Evolutionary conservation across 2,797 vertebrate genomes (phyloP), one percentile per base, ranked within the genome.

Genomic region (Linurgus olivaceus): DNA sequence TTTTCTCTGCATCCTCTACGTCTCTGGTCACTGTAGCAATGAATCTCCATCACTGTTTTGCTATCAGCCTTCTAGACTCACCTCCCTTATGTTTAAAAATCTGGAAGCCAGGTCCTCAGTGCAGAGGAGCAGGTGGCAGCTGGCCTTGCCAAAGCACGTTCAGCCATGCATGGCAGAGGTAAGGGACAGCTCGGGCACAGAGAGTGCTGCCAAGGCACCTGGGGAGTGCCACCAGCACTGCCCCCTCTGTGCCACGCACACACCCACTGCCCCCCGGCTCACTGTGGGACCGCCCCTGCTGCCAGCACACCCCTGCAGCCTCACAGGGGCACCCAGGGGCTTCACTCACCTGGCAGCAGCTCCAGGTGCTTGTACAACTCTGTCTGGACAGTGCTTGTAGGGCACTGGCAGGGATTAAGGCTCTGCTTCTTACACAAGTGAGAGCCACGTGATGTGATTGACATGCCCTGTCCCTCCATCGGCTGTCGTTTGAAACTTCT

Each of bases 351-450:
- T 47, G 67, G 87, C 75, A 57, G 68, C 78, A 24, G 20, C 8
- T 66, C 62, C 58, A 13, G 45, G 44, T 6, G 10, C 2, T 45
- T 51, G 45, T n/a, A 1, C 44, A 66, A 68, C 57, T 1, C 13
- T 0, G 0, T 10, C 83, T 72, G 1, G 0, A 9, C 54, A 20
- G 2, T 1, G 7, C 92, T 29, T 4, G 31, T 0, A 10, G 0
- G 2, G 80, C 63, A 31, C 61, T 26, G 63, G 77, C 37, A 31
- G 73, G 57, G 61, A 72, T 83, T 80, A 77, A 71, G 3, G 24
- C 81, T 24, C 31, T 0, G 0, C 7, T 45, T 1, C 0, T 50
- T 15, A 17, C 45, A 17, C 77, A 17, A 42, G 28, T 37, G 2
- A 6, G 48, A 67, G 44, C 63, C 42, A 9, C 63, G 4, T 0